These are phyloP conservation scores for Leucania comma DNA, from an alignment of 2,888 invertebrate species.

Conservation along the genomic window DNA sequence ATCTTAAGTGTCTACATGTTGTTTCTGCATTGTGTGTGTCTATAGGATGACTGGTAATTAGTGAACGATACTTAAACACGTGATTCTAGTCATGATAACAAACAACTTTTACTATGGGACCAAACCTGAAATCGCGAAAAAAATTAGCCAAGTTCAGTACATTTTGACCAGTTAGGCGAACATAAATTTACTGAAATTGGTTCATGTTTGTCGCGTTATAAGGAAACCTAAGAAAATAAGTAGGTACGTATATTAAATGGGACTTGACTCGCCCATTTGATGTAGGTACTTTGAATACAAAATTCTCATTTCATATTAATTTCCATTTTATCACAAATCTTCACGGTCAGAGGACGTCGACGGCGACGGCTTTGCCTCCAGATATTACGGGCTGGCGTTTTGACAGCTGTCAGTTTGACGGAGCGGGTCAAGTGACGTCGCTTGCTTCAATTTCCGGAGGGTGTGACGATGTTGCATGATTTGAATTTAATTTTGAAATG, in stretches of 20 bases:
- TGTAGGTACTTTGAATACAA: conserved; percentile 32
- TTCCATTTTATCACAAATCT: conserved; percentile 64
- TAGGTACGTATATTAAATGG: conserved; percentile 8
- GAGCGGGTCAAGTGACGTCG: conserved; percentile 83
- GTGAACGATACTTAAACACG: too few relatives aligned
- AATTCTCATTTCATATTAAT: conserved; percentile 58
- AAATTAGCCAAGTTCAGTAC: too few relatives aligned
- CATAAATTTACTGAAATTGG: too few relatives aligned
- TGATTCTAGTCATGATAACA: too few relatives aligned
- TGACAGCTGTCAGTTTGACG: conserved; percentile 85
- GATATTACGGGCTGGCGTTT: conserved; percentile 74
- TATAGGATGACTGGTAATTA: too few relatives aligned
- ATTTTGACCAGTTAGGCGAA: too few relatives aligned
- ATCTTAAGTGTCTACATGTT: too few relatives aligned
- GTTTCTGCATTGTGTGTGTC: too few relatives aligned
- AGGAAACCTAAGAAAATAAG: neutral
- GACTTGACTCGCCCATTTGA: neutral
- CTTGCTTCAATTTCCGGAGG: conserved; percentile 87
- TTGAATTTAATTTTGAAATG: conserved; percentile 83
- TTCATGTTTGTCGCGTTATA: too few relatives aligned
- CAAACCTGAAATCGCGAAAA: too few relatives aligned
- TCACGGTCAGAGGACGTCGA: conserved; percentile 59
- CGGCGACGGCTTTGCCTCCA: conserved; percentile 48
- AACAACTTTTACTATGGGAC: too few relatives aligned
- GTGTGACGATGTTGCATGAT: conserved; percentile 75